phyloP scores from a whole-genome alignment of 2,113 vertebrate species.

The Tiliqua scincoides region DNA sequence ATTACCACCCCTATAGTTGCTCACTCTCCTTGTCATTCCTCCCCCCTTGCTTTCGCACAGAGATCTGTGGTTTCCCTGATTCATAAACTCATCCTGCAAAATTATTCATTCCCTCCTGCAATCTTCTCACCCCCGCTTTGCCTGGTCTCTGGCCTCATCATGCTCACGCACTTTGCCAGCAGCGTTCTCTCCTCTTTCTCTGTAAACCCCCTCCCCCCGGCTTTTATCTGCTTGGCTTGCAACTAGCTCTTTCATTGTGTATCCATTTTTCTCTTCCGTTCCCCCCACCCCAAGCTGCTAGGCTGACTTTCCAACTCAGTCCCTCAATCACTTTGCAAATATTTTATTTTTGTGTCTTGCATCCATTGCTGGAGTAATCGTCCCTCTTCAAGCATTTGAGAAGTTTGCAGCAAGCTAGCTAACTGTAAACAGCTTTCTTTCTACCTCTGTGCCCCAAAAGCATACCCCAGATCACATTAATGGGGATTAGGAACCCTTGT shows the following conservation, averaged over 20 bases:
- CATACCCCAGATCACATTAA: too few species aligned
- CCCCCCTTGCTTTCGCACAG: not conserved
- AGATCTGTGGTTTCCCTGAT: not conserved
- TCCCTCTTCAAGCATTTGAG: too few species aligned
- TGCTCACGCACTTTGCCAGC: not conserved
- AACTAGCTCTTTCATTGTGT: constrained; percentile 55
- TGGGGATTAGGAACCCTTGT: too few species aligned
- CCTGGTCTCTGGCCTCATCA: not conserved
- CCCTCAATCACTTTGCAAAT: not conserved
- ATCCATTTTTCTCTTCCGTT: not conserved
- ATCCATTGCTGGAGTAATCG: too few species aligned
- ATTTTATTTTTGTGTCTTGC: not conserved
- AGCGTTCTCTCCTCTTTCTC: constrained; percentile 37
- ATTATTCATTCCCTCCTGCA: constrained; percentile 7
- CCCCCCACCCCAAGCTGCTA: constrained; percentile 45
- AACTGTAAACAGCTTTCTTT: too few species aligned
- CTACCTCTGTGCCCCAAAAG: too few species aligned
- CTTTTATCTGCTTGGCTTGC: constrained; percentile 63
- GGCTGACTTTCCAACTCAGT: not conserved
- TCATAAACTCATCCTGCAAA: not conserved
- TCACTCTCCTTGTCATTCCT: not conserved
- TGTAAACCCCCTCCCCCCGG: not conserved
- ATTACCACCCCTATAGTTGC: not conserved
- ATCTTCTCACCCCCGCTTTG: not conserved
- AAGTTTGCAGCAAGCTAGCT: too few species aligned